Base-by-base conservation (phyloP, 2,113 vertebrate species). In the Silurus meridionalis region DNA sequence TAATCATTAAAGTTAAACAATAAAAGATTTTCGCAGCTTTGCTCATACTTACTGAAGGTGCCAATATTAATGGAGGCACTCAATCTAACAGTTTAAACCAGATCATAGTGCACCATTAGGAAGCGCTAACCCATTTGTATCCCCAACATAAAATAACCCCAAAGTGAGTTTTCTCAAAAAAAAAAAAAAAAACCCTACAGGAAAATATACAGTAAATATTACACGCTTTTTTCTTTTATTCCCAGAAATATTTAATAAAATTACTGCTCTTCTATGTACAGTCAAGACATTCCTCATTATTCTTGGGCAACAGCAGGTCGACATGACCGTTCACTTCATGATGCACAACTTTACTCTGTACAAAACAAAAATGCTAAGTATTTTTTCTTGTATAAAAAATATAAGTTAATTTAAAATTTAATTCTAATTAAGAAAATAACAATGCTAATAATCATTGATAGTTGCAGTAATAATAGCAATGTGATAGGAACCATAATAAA, bases 341-440 rank as follows among this genome's bases (percentile, higher is more conserved):
- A 92, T 92, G 90, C 93, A 94, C 93, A 94, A 92, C 94, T 83
- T 86, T 87, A 81, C 87, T 87, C 93, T 95, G 91, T 95, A 95
- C 94, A 95, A 94, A 95, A 95, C 92, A 93, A 94, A 95, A 92
- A 94, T 91, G 93, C 93, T 93, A 93, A 94, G 92, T 91, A 93
- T 91, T 90, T 94, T 61, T 69, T 90, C 94, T 93, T 94, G 95
- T 96, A 95, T 95, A 95, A 96, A 95, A 95, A 95, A 96, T 95
- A 95, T 95, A 95, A 95, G 95, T 96, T 95, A 95, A 95, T 95
- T 95, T 95, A 95, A 95, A 86, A 95, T 95, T 91, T 67, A 95
- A 94, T 90, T 95, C 93, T 95, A 95, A 95, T 94, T 94, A 95
- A 93, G 93, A 95, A 95, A 96, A 96, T 94, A 95, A 95, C 92